Base-by-base conservation (phyloP, 2,888 invertebrate species). In the Ernsta delagoae region DNA sequence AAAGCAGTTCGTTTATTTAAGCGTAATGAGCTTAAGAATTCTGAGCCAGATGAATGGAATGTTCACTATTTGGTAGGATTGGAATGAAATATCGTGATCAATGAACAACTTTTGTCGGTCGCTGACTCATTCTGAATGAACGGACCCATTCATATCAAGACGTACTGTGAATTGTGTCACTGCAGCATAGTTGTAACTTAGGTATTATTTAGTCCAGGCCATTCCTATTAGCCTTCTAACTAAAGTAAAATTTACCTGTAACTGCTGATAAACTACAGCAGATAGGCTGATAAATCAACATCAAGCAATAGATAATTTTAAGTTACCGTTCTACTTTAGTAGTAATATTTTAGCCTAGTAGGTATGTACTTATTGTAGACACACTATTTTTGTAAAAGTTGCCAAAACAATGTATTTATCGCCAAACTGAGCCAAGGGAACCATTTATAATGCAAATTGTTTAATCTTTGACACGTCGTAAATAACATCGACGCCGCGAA, bases 391-490 rank as follows among this genome's bases (percentile, higher is more conserved):
- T 24, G 24, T 24, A 24, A 24, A 24, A 24, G 24, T 24, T 24
- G 24, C 24, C 24, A 24, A 36, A 36, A 36, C 5, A 36, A 36
- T 36, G 5, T 5, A 36, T 36, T 48, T 24, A 11, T 65, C 36
- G 31, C 41, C 24, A 54, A 56, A 56, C 50, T n/a, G 43, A 41
- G n/a, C 24, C 34, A 54, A 12, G 48, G 12, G n/a, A 48, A 36
- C n/a, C 59, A 66, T 66, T 66, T 43, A 59, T 59, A 39, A 59
- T 66, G 50, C 41, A 60, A 67, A 48, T 67, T 61, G 48, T 61
- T 67, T 56, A 67, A 60, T 60, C 61, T 67, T 67, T 61, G 60
- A 43, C 60, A 67, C 54, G 34, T 61, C 67, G 56, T 67, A 56
- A 61, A 67, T 56, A 66, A 66, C 50, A 59, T 66, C 36, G 54